These are phyloP conservation scores for Aldabrachelys gigantea DNA, from an alignment of 2,113 vertebrate genomes.

Conservation along the genomic window DNA sequence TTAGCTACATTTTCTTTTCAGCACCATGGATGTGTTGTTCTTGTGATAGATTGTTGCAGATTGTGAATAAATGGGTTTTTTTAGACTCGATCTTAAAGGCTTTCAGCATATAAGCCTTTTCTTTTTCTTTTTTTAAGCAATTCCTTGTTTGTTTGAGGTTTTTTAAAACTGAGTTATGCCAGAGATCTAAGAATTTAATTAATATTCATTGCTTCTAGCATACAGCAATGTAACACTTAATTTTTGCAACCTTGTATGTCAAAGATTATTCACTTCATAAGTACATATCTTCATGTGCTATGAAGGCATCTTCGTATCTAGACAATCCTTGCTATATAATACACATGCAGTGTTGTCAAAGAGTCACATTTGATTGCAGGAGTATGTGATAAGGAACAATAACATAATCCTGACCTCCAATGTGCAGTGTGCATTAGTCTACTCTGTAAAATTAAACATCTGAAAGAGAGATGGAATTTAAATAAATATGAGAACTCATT, in stretches of 20 bases:
- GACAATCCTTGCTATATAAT: not conserved
- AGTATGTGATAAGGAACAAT: not conserved
- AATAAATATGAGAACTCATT: not conserved
- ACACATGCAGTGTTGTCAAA: not conserved
- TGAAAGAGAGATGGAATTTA: not conserved
- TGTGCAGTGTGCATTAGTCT: not conserved
- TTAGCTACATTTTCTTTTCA: not conserved
- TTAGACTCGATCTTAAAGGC: not conserved
- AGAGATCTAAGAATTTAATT: not conserved
- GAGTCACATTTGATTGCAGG: not conserved
- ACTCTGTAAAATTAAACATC: not conserved
- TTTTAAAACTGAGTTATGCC: not conserved
- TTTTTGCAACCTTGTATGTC: not conserved
- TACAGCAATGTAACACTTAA: not conserved
- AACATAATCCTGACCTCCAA: not conserved
- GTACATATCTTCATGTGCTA: not conserved
- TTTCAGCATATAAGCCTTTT: accelerated
- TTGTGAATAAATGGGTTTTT: not conserved
- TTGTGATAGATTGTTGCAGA: not conserved
- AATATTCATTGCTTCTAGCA: not conserved
- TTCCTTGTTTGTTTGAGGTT: not conserved
- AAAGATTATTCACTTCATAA: not conserved
- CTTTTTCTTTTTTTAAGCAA: not conserved
- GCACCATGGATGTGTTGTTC: not conserved
- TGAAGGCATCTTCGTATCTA: not conserved